A percentile compares a stretch with the other conserved stretches of the same genome.
phyloP scores from a whole-genome alignment of 1,140 invertebrate species.

The Bombus picipes region DNA sequence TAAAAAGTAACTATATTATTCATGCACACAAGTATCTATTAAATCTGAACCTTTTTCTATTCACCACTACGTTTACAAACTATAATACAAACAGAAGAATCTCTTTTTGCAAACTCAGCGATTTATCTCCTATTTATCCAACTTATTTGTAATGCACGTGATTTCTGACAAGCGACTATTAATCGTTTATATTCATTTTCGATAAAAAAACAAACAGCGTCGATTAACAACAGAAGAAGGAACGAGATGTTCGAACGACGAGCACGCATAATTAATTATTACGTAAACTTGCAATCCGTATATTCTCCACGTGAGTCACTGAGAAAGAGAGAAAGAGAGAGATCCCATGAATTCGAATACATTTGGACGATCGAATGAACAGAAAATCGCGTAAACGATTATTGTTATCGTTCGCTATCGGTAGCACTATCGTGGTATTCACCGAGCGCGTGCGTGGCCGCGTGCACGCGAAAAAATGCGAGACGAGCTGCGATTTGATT shows the following conservation, averaged over 20 bases:
- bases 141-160: neutral
- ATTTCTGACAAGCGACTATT: neutral
- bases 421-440: neutral
- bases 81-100: neutral
- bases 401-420: slow-evolving; percentile 22
- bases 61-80: neutral
- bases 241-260: no score
- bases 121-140: neutral
- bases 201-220: neutral
- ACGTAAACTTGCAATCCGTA: slow-evolving; percentile 11
- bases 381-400: slow-evolving; percentile 38
- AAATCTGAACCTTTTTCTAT: neutral
- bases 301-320: neutral
- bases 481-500: neutral
- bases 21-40: neutral
- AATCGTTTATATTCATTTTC: no score
- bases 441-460: neutral
- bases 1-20: neutral
- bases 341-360: neutral
- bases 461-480: neutral
- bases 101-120: neutral
- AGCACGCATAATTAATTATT: slow-evolving; percentile 33
- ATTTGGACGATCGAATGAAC: neutral
- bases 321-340: neutral
- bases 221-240: neutral